Percentiles rank a stretch among this genome's conserved stretches.
These are phyloP conservation scores for Lepidocyrtinus sp. DNA, from an alignment of 2,888 invertebrate species.

Conservation along the genomic window DNA sequence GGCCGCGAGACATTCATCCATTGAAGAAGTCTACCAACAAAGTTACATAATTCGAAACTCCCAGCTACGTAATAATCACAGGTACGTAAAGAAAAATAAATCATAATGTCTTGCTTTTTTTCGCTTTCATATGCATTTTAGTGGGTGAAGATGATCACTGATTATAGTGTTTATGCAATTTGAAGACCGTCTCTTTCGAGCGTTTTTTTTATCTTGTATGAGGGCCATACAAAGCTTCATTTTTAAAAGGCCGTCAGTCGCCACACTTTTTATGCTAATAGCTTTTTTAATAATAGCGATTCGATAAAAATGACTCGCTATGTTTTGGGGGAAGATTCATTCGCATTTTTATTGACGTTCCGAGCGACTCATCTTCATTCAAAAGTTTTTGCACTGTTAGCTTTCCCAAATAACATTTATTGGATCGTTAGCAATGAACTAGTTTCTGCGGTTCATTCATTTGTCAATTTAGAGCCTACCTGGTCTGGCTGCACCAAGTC, in stretches of 20 bases:
- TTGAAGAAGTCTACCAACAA: not conserved
- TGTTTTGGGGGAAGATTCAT: not conserved
- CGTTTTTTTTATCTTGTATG: not conserved
- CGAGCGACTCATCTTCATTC: conserved; percentile 23
- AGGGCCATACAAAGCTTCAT: not conserved
- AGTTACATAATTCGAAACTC: not conserved
- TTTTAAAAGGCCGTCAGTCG: not conserved
- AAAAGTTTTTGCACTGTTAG: conserved; percentile 19
- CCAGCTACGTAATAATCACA: not conserved
- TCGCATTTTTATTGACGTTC: too few relatives aligned
- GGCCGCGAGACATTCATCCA: not conserved
- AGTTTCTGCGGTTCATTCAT: conserved; percentile 34
- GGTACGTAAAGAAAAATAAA: not conserved
- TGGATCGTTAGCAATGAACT: conserved; percentile 55
- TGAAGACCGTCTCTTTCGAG: not conserved
- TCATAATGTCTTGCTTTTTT: not conserved
- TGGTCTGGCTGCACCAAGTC: not conserved
- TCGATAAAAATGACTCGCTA: not conserved
- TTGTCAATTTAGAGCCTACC: not conserved
- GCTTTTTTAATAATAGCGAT: conserved; percentile 26
- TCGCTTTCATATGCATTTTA: not conserved
- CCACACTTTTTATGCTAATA: conserved; percentile 20
- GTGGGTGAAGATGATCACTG: not conserved
- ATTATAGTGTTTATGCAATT: not conserved
- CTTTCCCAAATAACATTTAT: conserved; percentile 42